Conservation (phyloP, 2,113 vertebrate species). For the Entosphenus tridentatus region DNA sequence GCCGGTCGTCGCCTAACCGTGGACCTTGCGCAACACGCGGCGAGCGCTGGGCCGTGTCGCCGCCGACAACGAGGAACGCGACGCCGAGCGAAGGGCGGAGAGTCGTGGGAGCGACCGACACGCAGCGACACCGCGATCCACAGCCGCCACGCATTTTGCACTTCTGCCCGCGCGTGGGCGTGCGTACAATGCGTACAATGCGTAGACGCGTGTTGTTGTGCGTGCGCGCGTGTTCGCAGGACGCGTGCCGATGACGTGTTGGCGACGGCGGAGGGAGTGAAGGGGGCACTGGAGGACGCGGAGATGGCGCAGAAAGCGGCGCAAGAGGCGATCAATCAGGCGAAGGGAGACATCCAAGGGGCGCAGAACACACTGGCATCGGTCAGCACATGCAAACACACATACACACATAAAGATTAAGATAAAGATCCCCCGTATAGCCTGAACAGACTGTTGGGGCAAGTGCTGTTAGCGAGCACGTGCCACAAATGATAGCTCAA, state of each 20-base stretch:
- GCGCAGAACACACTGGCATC: slow-evolving; percentile 31
- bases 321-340: slow-evolving; percentile 40
- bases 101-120: not conserved
- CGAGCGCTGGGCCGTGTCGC: no score
- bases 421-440: not conserved
- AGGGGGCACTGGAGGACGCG: slow-evolving; percentile 41
- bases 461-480: no score
- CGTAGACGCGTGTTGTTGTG: not conserved
- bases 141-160: not conserved
- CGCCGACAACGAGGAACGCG: not conserved
- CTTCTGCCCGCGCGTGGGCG: not conserved
- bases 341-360: slow-evolving; percentile 37
- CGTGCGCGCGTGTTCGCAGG: slow-evolving; percentile 18
- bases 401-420: not conserved
- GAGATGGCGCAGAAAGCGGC: slow-evolving; percentile 41
- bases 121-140: not conserved
- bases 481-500: no score
- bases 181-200: not conserved
- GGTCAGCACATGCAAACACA: slow-evolving; percentile 15
- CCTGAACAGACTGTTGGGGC: no score
- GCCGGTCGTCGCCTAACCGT: no score
- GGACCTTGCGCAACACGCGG: no score
- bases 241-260: slow-evolving; percentile 44
- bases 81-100: not conserved
- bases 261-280: slow-evolving; percentile 38